These are phyloP conservation scores for Trachelus iudaicus DNA, from an alignment of 2,888 invertebrate genomes.

Conservation along the genomic window DNA sequence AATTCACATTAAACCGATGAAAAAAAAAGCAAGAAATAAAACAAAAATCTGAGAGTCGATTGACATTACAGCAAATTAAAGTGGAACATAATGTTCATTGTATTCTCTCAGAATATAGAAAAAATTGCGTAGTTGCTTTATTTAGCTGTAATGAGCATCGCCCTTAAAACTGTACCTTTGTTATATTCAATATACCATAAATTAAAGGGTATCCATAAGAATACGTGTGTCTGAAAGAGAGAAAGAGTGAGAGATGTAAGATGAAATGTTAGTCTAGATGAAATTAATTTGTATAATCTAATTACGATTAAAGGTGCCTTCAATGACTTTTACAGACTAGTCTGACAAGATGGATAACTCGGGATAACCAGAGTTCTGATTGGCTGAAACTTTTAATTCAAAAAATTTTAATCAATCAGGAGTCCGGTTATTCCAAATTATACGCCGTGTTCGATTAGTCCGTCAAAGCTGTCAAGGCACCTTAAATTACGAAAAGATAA, in stretches of 20 bases:
- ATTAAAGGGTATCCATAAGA: background rate
- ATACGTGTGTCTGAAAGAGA: background rate
- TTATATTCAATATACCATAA: background rate
- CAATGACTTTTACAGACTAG: no score
- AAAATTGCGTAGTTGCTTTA: background rate
- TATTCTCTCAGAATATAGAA: background rate
- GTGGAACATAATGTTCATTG: background rate
- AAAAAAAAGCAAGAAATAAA: conserved; percentile 8
- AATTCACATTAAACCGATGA: conserved; percentile 13
- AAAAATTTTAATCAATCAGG: no score
- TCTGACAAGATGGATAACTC: no score
- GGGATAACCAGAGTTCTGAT: no score
- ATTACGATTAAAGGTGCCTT: no score
- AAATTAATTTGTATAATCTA: no score
- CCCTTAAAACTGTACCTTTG: background rate
- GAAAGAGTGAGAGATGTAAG: background rate
- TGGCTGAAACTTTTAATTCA: no score
- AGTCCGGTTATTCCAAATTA: no score
- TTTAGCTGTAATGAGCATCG: background rate
- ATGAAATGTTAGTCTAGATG: no score
- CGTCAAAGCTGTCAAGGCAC: no score
- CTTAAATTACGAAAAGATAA: no score
- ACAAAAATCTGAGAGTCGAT: conserved; percentile 12
- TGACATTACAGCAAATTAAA: background rate
- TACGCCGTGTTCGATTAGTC: no score